Evolutionary conservation across 2,888 invertebrate genomes (phyloP).

Genomic region (Mermis nigrescens): DNA sequence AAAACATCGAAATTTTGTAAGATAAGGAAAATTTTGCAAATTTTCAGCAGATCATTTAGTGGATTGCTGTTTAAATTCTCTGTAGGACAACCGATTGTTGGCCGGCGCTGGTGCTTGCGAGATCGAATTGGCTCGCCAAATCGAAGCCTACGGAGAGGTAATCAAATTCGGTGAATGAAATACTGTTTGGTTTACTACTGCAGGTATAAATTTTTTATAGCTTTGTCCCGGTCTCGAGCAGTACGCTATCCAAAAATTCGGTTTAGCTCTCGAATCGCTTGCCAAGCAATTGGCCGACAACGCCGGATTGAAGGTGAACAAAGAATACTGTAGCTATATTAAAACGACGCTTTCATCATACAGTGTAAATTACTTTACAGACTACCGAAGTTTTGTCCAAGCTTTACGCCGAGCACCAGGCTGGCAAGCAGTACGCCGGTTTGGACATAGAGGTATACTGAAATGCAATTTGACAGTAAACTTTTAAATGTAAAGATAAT

Average conservation of each 20-base stretch:
- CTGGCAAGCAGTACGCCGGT: conserved; percentile 59
- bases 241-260: conserved; percentile 82
- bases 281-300: conserved; percentile 85
- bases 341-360: background rate
- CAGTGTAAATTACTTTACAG: conserved; percentile 18
- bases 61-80: no score
- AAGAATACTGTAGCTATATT: background rate
- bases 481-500: no score
- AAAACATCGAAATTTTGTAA: background rate
- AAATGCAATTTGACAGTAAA: no score
- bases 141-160: conserved; percentile 61
- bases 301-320: conserved; percentile 53
- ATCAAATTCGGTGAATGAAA: conserved; percentile 11
- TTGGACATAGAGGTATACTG: conserved; percentile 67
- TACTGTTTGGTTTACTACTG: conserved; percentile 2
- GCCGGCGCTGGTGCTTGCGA: conserved; percentile 90
- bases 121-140: conserved; percentile 68
- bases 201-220: conserved; percentile 17
- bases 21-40: background rate
- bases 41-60: no score
- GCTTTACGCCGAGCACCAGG: conserved; percentile 76
- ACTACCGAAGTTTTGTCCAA: conserved; percentile 67
- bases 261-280: conserved; percentile 60
- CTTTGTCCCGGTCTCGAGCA: conserved; percentile 83
- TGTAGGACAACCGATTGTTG: conserved; percentile 45